phyloP scores from a whole-genome alignment of 2,797 vertebrate species.

The Arrhamphus sclerolepis region DNA sequence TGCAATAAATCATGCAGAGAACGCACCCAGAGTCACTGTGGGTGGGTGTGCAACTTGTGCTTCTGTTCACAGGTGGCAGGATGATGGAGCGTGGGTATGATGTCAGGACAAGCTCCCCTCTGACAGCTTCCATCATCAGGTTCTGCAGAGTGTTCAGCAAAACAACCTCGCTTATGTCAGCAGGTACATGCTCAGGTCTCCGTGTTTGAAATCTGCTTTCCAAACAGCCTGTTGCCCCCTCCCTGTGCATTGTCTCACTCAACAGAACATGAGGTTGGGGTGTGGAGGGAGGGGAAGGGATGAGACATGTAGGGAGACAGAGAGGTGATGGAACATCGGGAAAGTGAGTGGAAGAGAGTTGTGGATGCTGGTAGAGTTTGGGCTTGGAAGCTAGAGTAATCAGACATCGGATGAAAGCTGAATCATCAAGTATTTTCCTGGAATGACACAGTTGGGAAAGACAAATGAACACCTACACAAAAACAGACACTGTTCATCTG shows the following conservation, averaged over 20 bases:
- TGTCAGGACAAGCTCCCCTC: constrained; percentile 87
- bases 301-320: constrained; percentile 16
- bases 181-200: constrained; percentile 30
- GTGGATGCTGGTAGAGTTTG: constrained; percentile 77
- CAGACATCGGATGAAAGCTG: constrained; percentile 78
- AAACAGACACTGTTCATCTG: neutral
- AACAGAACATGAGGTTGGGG: neutral
- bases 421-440: constrained; percentile 86
- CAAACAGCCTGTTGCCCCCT: neutral
- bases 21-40: neutral
- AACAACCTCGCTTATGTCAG: constrained; percentile 80
- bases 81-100: constrained; percentile 78
- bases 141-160: constrained; percentile 90
- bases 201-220: neutral
- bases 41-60: neutral
- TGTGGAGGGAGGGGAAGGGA: neutral
- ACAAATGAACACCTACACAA: neutral
- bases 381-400: constrained; percentile 69
- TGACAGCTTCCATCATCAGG: constrained; percentile 89
- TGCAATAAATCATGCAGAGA: neutral
- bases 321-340: constrained; percentile 5
- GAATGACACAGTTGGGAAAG: constrained; percentile 9
- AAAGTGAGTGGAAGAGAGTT: neutral
- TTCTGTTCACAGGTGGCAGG: constrained; percentile 68
- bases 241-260: constrained; percentile 1